Percentiles rank a stretch among this genome's conserved stretches.
These are phyloP conservation scores for Phodopus roborovskii DNA, from an alignment of 2,113 vertebrate genomes.

Conservation along the genomic window DNA sequence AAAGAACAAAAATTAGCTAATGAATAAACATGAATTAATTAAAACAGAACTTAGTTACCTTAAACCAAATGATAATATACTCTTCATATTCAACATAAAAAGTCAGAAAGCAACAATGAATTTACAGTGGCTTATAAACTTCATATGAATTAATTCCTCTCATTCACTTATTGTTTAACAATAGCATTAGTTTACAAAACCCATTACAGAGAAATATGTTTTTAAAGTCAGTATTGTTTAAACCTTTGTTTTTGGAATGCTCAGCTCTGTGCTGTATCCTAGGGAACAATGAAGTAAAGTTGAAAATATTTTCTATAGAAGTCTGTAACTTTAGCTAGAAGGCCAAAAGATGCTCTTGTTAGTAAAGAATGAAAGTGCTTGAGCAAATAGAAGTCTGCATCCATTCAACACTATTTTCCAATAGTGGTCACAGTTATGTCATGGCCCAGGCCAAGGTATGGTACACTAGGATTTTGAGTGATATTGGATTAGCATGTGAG, in stretches of 20 bases:
- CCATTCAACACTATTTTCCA: too few species aligned
- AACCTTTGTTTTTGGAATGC: background rate
- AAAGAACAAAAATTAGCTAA: background rate
- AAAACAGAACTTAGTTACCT: constrained; percentile 26
- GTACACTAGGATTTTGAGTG: background rate
- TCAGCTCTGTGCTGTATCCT: background rate
- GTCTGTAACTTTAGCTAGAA: background rate
- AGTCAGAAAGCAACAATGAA: background rate
- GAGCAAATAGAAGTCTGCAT: background rate
- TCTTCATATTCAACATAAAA: constrained; percentile 38
- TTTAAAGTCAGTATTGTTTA: background rate
- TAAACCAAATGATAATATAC: background rate
- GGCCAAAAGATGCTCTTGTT: background rate
- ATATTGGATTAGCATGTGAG: background rate
- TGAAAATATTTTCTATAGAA: background rate
- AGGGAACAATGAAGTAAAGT: background rate
- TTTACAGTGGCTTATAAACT: background rate
- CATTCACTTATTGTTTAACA: background rate
- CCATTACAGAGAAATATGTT: background rate
- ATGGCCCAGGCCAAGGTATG: background rate
- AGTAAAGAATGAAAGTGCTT: background rate
- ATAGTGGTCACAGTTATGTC: background rate
- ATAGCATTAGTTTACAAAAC: constrained; percentile 15
- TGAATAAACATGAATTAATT: background rate
- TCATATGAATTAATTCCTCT: constrained; percentile 20